Base-by-base conservation (phyloP, 2,888 invertebrate species). In the Drosophila ezoana region DNA sequence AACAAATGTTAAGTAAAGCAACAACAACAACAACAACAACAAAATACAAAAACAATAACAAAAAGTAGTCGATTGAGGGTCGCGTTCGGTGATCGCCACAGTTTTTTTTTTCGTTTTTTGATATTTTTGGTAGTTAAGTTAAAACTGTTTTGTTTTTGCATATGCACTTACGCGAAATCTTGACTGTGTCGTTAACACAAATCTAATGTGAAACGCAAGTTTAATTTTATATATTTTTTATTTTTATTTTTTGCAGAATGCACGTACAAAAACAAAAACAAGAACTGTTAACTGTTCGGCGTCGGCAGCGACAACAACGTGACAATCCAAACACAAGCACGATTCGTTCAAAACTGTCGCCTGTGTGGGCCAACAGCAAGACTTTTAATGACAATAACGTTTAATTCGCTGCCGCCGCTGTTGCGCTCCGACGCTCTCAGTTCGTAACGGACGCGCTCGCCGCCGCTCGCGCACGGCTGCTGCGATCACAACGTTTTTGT, bases 301-400 rank as follows among this genome's bases (percentile, higher is more conserved):
- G 37, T 14, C 11, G 13, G 32, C 63, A 45, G 52, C 61, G 62
- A 45, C 59, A 32, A 33, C 14, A 40, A 6, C 52, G 48, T 40
- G 57, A 75, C 72, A 72, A 66, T 54, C 85, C 72, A 69, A 75
- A 20, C 84, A 66, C 81, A 52, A 64, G 65, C 78, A 75, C 81
- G 84, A 72, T 78, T 70, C 81, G 79, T 84, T 78, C 33, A 75
- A 84, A 81, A 82, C 83, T 82, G 87, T 67, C 77, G 54, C 62
- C 81, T 56, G 78, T 86, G 67, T 83, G 71, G 81, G 84, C 78
- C 83, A 81, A 83, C 75, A 77, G 69, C 53, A 54, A 48, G 52
- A 70, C 70, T 76, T 76, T 77, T 59, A 76, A 77, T 77, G 73
- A 75, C 78, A 78, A 73, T 78, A 77, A 73, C 78, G 77, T 73